phyloP scores from a whole-genome alignment of 2,888 invertebrate genomes.

The Sericinus montela region DNA sequence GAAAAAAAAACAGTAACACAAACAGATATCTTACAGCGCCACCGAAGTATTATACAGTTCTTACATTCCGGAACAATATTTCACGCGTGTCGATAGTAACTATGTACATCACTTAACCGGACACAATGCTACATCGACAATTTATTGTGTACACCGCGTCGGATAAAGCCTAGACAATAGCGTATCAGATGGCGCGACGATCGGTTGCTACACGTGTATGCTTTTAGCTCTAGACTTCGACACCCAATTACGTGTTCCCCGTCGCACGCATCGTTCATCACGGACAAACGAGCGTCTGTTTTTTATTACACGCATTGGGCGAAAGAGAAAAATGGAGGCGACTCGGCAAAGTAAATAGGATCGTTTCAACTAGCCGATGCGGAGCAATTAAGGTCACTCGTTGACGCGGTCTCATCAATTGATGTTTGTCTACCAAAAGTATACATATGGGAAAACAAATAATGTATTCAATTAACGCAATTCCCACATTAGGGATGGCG shows the following conservation, averaged over 20 bases:
- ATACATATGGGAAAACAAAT: too few species aligned
- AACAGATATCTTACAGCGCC: constrained; percentile 25
- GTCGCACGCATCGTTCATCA: constrained; percentile 63
- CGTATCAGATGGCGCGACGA: constrained; percentile 57
- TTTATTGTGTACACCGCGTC: constrained; percentile 66
- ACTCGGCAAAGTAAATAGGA: constrained; percentile 7
- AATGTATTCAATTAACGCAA: too few species aligned
- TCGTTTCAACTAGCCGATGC: background rate
- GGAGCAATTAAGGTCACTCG: constrained; percentile 6
- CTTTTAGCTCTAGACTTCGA: constrained; percentile 71
- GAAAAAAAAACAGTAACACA: too few species aligned
- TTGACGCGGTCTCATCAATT: background rate
- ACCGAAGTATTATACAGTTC: constrained; percentile 65
- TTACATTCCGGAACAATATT: constrained; percentile 61
- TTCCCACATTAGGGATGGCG: too few species aligned
- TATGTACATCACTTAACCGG: constrained; percentile 41
- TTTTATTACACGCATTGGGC: constrained; percentile 41
- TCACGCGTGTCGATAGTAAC: constrained; percentile 37
- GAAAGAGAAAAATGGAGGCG: constrained; percentile 4
- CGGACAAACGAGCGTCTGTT: constrained; percentile 54
- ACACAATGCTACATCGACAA: constrained; percentile 59
- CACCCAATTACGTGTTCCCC: constrained; percentile 67
- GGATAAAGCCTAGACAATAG: constrained; percentile 73
- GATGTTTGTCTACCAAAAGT: too few species aligned
- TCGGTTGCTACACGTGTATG: constrained; percentile 67